A percentile compares a stretch with the other conserved stretches of the same genome.
Conservation (phyloP, 1,140 invertebrate genomes). For the Sweltsa coloradensis region DNA sequence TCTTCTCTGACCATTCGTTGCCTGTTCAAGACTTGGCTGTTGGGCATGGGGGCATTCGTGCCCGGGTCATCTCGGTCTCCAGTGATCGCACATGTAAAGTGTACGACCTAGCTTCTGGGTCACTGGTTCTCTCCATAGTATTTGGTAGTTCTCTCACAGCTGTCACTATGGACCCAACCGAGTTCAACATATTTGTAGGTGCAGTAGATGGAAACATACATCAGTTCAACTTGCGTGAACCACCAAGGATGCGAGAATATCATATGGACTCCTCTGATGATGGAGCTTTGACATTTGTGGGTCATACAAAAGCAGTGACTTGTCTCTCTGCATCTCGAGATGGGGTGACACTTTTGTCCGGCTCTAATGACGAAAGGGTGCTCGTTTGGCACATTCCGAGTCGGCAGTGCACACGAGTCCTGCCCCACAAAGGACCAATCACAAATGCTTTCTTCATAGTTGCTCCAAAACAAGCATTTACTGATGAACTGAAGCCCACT, state of each 20-base stretch:
- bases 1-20: conserved; percentile 59
- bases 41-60: conserved; percentile 38
- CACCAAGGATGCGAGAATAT: conserved; percentile 50
- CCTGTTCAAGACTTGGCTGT: conserved; percentile 62
- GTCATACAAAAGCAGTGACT: conserved; percentile 52
- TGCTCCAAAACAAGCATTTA: conserved; percentile 31
- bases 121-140: conserved; percentile 54
- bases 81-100: conserved; percentile 71
- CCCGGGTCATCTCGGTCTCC: conserved; percentile 61
- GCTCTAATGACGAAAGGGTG: conserved; percentile 55
- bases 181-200: conserved; percentile 62
- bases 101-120: conserved; percentile 56
- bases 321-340: conserved; percentile 57
- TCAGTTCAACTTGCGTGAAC: conserved; percentile 47
- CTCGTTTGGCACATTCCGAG: conserved; percentile 69
- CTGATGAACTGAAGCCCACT: conserved; percentile 28
- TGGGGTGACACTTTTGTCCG: conserved; percentile 55
- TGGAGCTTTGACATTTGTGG: conserved; percentile 32
- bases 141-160: conserved; percentile 57
- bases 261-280: conserved; percentile 39
- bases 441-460: conserved; percentile 51
- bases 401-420: conserved; percentile 50
- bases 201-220: conserved; percentile 53
- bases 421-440: conserved; percentile 57
- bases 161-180: conserved; percentile 53